Conservation (phyloP, 1,140 invertebrate species). For the Plutomurus gul region DNA sequence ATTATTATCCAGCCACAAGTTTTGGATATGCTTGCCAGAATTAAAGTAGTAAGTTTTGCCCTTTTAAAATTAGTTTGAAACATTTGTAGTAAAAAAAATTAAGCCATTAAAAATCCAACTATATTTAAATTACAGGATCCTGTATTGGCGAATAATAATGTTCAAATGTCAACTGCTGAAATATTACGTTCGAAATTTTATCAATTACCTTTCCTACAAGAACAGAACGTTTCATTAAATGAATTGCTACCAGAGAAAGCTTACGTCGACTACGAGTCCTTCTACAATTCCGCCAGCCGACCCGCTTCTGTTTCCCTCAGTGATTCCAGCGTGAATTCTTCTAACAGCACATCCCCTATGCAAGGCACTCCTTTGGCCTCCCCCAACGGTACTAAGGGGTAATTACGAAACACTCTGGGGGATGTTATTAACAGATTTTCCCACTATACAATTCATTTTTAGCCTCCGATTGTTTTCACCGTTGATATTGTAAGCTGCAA, state of each 20-base stretch:
- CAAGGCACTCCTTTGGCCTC: background rate
- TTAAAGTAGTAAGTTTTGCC: conserved; percentile 11
- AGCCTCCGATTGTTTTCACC: no score
- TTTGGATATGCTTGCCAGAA: background rate
- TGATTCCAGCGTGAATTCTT: background rate
- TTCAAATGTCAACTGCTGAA: background rate
- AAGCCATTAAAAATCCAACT: no score
- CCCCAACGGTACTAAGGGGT: background rate
- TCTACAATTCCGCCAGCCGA: background rate
- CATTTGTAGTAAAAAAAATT: no score
- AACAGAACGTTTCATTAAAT: background rate
- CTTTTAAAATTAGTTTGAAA: no score
- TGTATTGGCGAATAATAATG: no score
- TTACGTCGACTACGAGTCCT: background rate
- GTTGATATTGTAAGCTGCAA: no score
- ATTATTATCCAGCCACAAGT: background rate
- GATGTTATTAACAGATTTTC: no score
- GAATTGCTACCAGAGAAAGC: background rate
- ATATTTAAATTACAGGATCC: no score
- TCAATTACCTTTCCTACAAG: background rate
- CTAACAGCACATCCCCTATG: background rate
- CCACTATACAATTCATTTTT: no score
- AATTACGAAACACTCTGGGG: no score
- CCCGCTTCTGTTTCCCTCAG: no score
- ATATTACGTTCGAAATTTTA: background rate